Evolutionary conservation across 2,113 vertebrate genomes (phyloP).

Genomic region (Varanus salvator): DNA sequence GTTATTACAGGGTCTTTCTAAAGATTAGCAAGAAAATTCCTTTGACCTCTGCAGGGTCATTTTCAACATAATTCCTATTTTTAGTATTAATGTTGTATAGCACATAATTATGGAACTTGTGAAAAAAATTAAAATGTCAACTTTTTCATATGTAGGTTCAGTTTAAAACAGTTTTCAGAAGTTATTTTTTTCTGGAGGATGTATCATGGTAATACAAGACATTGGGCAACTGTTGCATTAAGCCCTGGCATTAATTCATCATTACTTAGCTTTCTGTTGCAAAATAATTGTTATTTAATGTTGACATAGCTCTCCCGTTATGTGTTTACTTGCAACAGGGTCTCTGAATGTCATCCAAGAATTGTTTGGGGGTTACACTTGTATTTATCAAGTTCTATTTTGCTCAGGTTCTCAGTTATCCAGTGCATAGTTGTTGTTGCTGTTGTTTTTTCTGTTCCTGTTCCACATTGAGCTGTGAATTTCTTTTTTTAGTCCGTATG

Average conservation of each 20-base stretch:
- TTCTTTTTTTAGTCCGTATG: too few species aligned
- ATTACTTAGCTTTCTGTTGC: too few species aligned
- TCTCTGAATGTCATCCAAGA: too few species aligned
- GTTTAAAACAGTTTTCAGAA: background rate
- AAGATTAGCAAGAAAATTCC: background rate
- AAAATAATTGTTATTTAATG: too few species aligned
- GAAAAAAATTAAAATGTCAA: background rate
- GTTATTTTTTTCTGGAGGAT: background rate
- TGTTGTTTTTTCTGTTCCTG: too few species aligned
- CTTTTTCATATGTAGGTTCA: background rate
- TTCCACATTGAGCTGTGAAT: too few species aligned
- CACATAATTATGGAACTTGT: background rate
- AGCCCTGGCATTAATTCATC: background rate
- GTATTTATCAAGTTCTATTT: too few species aligned
- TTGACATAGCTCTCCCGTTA: too few species aligned
- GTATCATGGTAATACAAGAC: background rate
- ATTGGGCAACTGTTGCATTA: background rate
- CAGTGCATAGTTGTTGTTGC: too few species aligned
- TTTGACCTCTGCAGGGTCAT: background rate
- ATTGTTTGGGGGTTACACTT: too few species aligned
- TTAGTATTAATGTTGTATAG: background rate
- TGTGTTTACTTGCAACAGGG: too few species aligned
- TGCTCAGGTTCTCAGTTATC: too few species aligned
- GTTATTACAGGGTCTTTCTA: background rate
- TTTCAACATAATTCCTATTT: background rate